A percentile compares a stretch with the other conserved stretches of the same genome.
Evolutionary conservation across 2,113 vertebrate species (phyloP).

Genomic region (Leptobrachium ailaonicum): DNA sequence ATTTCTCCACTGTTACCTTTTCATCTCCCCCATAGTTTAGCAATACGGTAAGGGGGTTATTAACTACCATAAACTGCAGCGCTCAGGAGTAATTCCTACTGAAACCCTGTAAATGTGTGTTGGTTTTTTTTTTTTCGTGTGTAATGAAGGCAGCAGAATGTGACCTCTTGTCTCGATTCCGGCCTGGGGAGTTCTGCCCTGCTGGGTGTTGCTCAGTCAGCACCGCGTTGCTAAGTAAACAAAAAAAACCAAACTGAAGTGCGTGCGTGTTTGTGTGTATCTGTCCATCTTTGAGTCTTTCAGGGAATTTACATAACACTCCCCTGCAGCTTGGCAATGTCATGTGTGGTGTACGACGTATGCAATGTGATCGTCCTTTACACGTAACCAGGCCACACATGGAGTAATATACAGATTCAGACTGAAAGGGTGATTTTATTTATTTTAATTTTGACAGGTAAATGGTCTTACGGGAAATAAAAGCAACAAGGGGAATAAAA

Average conservation of each 20-base stretch:
- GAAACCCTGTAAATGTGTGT: no score
- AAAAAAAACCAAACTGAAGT: constrained; percentile 34
- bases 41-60: no score
- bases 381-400: not conserved
- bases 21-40: no score
- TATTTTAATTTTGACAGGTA: no score
- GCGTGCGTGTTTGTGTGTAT: constrained; percentile 3
- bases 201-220: constrained; percentile 14
- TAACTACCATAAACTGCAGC: no score
- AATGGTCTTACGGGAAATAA: no score
- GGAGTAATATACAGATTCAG: no score
- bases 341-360: constrained; percentile 13
- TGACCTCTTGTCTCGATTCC: not conserved
- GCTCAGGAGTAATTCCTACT: no score
- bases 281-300: constrained; percentile 28
- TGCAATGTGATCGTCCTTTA: not conserved
- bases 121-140: not conserved
- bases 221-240: constrained; percentile 39
- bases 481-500: no score
- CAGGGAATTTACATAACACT: constrained; percentile 37
- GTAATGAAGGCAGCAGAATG: not conserved
- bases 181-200: constrained; percentile 9
- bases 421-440: no score
- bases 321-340: constrained; percentile 6
- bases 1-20: no score